These are phyloP conservation scores for Chalcis sispes DNA, from an alignment of 2,888 invertebrate species.

Conservation along the genomic window DNA sequence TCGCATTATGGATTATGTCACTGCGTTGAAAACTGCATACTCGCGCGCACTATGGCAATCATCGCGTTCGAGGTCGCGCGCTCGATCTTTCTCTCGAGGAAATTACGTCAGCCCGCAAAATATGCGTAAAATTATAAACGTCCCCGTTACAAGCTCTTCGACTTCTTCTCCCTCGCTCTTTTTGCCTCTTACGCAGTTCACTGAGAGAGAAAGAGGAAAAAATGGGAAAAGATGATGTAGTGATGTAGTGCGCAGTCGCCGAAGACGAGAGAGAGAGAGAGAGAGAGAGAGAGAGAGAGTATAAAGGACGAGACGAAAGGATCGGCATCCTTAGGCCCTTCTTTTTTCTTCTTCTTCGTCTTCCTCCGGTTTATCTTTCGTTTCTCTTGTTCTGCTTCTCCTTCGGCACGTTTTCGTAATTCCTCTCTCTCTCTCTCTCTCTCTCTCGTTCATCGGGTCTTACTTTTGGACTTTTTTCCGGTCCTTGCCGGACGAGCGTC, in stretches of 20 bases:
- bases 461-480: too few relatives aligned
- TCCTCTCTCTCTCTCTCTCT: neutral
- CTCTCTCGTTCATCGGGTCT: too few relatives aligned
- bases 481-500: conserved; percentile 29
- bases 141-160: conserved; percentile 2
- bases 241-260: too few relatives aligned
- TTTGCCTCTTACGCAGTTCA: too few relatives aligned
- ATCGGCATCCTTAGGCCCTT: conserved; percentile 13
- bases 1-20: neutral
- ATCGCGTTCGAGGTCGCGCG: conserved; percentile 18
- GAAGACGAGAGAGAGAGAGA: too few relatives aligned
- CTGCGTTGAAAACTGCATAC: too few relatives aligned
- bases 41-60: conserved; percentile 9
- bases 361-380: neutral
- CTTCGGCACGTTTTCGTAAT: neutral
- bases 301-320: conserved; percentile 16
- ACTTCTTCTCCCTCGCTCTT: neutral
- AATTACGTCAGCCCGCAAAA: conserved; percentile 52
- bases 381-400: conserved; percentile 6
- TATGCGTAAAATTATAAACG: conserved; percentile 39
- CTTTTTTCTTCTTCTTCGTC: conserved; percentile 11
- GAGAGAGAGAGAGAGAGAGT: neutral
- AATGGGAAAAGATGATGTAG: too few relatives aligned
- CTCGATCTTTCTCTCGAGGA: too few relatives aligned
- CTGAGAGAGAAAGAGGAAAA: too few relatives aligned